Evolutionary conservation across 1,140 invertebrate species (phyloP).

Genomic region (Leptestheria dahalacensis): DNA sequence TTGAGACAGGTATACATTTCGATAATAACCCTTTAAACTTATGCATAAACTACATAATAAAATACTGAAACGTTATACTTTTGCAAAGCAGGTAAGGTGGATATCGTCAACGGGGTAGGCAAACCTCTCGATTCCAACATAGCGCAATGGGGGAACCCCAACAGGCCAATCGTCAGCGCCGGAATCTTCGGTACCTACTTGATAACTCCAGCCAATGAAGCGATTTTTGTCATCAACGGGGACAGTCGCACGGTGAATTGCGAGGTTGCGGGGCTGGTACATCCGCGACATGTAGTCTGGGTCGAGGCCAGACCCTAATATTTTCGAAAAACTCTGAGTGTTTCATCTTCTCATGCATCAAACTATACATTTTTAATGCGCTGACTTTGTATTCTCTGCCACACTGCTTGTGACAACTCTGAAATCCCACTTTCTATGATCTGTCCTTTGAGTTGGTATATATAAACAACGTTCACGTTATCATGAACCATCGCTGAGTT

Average conservation of each 20-base stretch:
- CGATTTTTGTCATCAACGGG: conserved; percentile 57
- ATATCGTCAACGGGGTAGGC: conserved; percentile 59
- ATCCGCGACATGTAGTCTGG: conserved; percentile 50
- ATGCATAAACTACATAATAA: too few species aligned
- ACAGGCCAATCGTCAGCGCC: conserved; percentile 49
- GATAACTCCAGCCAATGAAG: conserved; percentile 53
- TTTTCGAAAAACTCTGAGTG: background rate
- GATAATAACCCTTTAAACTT: too few species aligned
- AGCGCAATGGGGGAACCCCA: conserved; percentile 48
- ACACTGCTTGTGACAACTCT: background rate
- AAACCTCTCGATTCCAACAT: conserved; percentile 38
- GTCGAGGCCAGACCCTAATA: conserved; percentile 25
- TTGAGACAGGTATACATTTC: conserved; percentile 41
- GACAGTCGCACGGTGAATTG: conserved; percentile 58
- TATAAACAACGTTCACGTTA: too few species aligned
- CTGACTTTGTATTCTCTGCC: background rate
- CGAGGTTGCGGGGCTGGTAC: conserved; percentile 50
- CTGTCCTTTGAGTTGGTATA: too few species aligned
- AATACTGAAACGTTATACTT: background rate
- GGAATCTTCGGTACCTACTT: conserved; percentile 58
- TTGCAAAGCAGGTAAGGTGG: conserved; percentile 45
- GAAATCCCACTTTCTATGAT: too few species aligned
- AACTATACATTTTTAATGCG: background rate
- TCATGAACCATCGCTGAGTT: too few species aligned
- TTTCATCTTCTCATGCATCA: too few species aligned